Evolutionary conservation across 2,888 invertebrate genomes (phyloP).

Genomic region (Tipula helvola): DNA sequence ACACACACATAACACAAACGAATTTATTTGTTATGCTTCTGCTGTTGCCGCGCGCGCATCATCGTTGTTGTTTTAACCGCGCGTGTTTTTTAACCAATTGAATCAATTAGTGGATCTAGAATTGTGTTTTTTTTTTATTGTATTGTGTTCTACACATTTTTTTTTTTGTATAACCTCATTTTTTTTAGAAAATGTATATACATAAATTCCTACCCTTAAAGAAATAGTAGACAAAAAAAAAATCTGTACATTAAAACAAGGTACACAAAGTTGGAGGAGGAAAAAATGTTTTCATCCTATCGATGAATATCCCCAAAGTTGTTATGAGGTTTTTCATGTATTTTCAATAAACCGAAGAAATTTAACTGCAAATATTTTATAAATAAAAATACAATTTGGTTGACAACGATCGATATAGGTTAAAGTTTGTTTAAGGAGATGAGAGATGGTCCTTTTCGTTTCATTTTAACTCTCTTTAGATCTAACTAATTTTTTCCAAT

Average conservation of each 20-base stretch:
- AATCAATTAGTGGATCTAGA: background rate
- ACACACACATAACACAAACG: background rate
- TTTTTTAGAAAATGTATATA: background rate
- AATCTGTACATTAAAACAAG: background rate
- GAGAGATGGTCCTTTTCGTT: background rate
- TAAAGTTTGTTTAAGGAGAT: background rate
- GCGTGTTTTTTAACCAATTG: constrained; percentile 9
- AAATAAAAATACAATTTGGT: background rate
- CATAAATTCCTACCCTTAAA: background rate
- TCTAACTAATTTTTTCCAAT: too few relatives aligned
- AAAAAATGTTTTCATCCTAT: background rate
- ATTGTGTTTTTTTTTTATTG: background rate
- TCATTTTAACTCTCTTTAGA: too few relatives aligned
- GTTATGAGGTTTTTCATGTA: background rate
- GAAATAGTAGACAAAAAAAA: background rate
- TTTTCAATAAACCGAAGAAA: background rate
- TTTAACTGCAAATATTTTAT: background rate
- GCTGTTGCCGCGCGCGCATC: background rate
- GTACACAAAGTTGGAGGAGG: background rate
- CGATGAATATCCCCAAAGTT: background rate
- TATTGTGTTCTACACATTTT: background rate
- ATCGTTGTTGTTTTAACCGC: background rate
- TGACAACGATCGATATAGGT: background rate
- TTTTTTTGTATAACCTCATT: background rate
- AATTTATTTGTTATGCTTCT: background rate